Evolutionary conservation across 2,888 invertebrate species (phyloP).

Genomic region (Esperia sulphurella): DNA sequence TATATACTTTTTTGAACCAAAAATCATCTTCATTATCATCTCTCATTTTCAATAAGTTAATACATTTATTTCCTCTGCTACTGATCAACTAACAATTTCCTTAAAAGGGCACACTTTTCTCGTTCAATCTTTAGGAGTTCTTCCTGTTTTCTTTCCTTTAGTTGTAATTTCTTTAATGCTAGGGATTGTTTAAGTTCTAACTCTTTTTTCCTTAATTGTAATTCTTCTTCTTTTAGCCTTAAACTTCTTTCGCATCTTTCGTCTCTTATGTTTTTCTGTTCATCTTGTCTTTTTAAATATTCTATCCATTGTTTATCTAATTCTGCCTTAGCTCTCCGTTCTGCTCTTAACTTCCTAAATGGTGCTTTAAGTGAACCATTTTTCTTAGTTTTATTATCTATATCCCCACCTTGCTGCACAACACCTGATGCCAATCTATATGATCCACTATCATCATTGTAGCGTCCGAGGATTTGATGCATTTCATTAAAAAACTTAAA

Average conservation of each 20-base stretch:
- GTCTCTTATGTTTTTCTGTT: conserved; percentile 45
- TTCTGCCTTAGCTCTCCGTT: conserved; percentile 52
- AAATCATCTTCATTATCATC: no score
- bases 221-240: conserved; percentile 50
- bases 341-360: conserved; percentile 47
- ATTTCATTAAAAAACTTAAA: conserved; percentile 63
- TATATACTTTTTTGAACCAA: no score
- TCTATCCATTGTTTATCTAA: conserved; percentile 59
- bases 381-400: conserved; percentile 35
- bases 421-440: conserved; percentile 53
- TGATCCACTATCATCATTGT: conserved; percentile 38
- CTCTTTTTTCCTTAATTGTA: conserved; percentile 48
- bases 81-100: conserved; percentile 39
- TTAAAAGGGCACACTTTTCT: conserved; percentile 52
- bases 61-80: conserved; percentile 22
- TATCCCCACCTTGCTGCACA: conserved; percentile 31
- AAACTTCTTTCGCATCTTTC: conserved; percentile 53
- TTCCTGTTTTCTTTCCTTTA: conserved; percentile 55
- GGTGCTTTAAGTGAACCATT: conserved; percentile 36
- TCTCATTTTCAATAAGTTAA: background rate
- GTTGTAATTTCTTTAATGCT: conserved; percentile 49
- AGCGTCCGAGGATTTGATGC: conserved; percentile 53
- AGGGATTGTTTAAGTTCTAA: conserved; percentile 54
- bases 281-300: conserved; percentile 52
- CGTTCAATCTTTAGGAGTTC: conserved; percentile 54